Evolutionary conservation across 2,888 invertebrate species (phyloP).

Genomic region (Acheta domesticus): DNA sequence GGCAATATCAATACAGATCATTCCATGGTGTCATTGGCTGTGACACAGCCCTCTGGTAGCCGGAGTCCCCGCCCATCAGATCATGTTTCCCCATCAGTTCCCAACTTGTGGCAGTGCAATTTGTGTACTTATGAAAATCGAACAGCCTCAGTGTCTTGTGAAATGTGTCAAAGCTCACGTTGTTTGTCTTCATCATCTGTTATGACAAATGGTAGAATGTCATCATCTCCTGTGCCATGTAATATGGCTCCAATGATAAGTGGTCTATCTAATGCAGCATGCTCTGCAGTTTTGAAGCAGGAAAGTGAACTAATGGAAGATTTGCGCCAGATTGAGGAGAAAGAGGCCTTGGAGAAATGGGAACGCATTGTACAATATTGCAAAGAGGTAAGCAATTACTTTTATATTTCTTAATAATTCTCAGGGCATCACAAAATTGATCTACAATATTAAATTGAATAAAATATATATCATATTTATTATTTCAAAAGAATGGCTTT

Average conservation of each 20-base stretch:
- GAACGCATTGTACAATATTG: conserved; percentile 87
- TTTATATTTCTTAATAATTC: not conserved
- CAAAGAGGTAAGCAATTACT: conserved; percentile 60
- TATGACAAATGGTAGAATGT: conserved; percentile 31
- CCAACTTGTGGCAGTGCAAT: conserved; percentile 68
- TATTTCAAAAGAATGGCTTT: too few species aligned
- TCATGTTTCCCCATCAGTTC: not conserved
- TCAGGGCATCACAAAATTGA: not conserved
- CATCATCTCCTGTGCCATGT: conserved; percentile 24
- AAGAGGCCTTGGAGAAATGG: conserved; percentile 85
- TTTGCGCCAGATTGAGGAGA: conserved; percentile 75
- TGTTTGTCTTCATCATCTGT: conserved; percentile 42
- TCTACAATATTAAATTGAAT: not conserved
- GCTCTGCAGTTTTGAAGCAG: conserved; percentile 52
- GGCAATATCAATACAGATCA: not conserved
- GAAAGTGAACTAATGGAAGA: conserved; percentile 82
- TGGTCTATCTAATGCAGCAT: conserved; percentile 43
- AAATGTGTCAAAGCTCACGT: conserved; percentile 70
- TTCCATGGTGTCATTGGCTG: not conserved
- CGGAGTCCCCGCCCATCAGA: not conserved
- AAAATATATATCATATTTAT: too few species aligned
- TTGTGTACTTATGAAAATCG: conserved; percentile 79
- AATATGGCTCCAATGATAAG: conserved; percentile 24
- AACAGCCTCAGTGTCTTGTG: conserved; percentile 57
- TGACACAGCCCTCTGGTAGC: not conserved